These are phyloP conservation scores for Indri indri DNA, from an alignment of 2,113 vertebrate genomes.

Conservation along the genomic window DNA sequence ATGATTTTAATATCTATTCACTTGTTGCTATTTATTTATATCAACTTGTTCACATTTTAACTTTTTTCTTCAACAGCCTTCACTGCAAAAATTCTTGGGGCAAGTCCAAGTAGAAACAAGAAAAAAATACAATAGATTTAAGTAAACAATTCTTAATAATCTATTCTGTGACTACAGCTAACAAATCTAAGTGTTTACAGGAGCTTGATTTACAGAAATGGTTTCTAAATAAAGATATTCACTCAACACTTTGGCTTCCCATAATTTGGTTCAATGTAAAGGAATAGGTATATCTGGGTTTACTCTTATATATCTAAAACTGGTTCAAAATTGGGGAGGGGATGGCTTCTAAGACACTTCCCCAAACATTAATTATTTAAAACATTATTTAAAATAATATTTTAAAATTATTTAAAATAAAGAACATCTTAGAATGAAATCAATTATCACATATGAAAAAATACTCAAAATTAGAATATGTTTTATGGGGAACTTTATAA, in stretches of 20 bases:
- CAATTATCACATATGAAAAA: background rate
- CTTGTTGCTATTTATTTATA: background rate
- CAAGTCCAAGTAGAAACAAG: background rate
- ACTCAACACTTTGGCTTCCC: background rate
- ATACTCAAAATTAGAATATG: background rate
- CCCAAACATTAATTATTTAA: background rate
- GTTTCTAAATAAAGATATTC: background rate
- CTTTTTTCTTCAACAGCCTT: background rate
- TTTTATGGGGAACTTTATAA: background rate
- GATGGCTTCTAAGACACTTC: background rate
- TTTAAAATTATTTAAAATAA: constrained; percentile 24
- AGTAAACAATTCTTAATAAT: constrained; percentile 26
- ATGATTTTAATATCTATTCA: background rate
- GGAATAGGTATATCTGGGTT: background rate
- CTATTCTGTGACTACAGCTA: background rate
- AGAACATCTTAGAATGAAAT: background rate
- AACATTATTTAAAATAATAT: background rate
- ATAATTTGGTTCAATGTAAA: background rate
- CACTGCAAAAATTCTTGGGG: background rate
- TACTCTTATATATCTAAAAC: background rate
- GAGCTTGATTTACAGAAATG: background rate
- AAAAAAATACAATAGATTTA: background rate
- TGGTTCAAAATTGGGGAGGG: background rate
- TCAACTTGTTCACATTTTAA: constrained; percentile 31
- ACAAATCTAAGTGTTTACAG: background rate